Conservation (phyloP, 2,888 invertebrate genomes). For the Abrostola tripartita region DNA sequence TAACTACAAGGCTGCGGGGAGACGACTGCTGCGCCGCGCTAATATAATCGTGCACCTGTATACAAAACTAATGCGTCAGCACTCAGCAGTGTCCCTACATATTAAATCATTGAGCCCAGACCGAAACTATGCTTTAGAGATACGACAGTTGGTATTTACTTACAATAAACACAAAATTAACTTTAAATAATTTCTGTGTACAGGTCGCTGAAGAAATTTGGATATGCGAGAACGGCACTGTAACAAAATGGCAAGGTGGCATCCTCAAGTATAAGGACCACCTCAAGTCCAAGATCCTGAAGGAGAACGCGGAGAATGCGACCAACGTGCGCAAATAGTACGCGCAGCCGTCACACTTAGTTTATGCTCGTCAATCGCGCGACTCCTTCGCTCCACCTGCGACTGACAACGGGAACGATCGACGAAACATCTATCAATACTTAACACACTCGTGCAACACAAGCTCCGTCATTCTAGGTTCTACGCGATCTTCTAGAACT, state of each 20-base stretch:
- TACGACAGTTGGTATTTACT: too few species aligned
- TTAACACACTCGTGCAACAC: too few species aligned
- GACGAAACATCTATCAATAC: not conserved
- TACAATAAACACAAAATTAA: slow-evolving; percentile 1
- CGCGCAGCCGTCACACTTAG: slow-evolving; percentile 54
- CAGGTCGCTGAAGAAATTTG: slow-evolving; percentile 99
- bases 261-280: slow-evolving; percentile 99
- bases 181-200: not conserved
- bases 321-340: slow-evolving; percentile 83
- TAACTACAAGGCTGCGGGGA: too few species aligned
- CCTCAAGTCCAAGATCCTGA: slow-evolving; percentile 95
- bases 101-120: too few species aligned
- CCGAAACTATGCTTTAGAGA: too few species aligned
- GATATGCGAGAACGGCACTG: slow-evolving; percentile 98
- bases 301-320: slow-evolving; percentile 89
- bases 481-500: not conserved
- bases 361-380: slow-evolving; percentile 43
- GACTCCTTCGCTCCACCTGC: slow-evolving; percentile 50
- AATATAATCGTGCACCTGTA: too few species aligned
- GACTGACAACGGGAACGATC: slow-evolving; percentile 24
- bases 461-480: not conserved
- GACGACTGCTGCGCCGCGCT: too few species aligned
- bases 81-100: too few species aligned
- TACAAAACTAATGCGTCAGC: too few species aligned
- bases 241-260: slow-evolving; percentile 99